Evolutionary conservation across 2,113 vertebrate species (phyloP).

Genomic region (Bubo bubo): DNA sequence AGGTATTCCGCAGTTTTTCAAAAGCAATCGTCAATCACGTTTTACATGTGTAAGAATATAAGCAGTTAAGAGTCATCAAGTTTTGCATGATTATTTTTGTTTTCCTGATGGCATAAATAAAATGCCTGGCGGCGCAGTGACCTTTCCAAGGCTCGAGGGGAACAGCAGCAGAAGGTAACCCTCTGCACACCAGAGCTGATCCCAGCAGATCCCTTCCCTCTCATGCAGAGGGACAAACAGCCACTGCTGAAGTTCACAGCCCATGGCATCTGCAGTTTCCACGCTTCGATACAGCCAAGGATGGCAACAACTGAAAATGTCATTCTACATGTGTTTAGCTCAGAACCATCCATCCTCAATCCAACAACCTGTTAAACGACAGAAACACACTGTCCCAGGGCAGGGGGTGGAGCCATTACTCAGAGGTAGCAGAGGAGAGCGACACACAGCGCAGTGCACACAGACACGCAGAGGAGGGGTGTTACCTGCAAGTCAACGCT

Average conservation of each 20-base stretch:
- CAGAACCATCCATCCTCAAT: not conserved
- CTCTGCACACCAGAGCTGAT: not conserved
- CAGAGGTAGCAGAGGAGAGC: not conserved
- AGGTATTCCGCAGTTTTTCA: not conserved
- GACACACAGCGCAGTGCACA: fast-evolving
- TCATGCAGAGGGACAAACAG: not conserved
- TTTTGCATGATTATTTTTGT: not conserved
- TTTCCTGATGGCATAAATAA: not conserved
- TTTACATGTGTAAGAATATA: not conserved
- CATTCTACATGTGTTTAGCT: too few species aligned
- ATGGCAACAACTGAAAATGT: not conserved
- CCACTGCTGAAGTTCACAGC: not conserved
- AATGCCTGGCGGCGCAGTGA: not conserved
- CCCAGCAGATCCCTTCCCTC: too few species aligned
- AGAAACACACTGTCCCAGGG: not conserved
- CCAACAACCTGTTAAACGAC: not conserved
- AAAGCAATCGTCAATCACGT: not conserved
- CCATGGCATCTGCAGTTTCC: not conserved
- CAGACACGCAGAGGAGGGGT: not conserved
- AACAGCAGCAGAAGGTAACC: not conserved
- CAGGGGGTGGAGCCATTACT: not conserved
- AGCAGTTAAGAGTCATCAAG: not conserved
- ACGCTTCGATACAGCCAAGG: not conserved
- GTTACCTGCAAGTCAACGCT: not conserved
- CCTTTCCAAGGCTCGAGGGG: not conserved